Evolutionary conservation across 1,140 invertebrate genomes (phyloP), one percentile per base, ranked within the genome.

Genomic region (Drosophila lacteicornis): DNA sequence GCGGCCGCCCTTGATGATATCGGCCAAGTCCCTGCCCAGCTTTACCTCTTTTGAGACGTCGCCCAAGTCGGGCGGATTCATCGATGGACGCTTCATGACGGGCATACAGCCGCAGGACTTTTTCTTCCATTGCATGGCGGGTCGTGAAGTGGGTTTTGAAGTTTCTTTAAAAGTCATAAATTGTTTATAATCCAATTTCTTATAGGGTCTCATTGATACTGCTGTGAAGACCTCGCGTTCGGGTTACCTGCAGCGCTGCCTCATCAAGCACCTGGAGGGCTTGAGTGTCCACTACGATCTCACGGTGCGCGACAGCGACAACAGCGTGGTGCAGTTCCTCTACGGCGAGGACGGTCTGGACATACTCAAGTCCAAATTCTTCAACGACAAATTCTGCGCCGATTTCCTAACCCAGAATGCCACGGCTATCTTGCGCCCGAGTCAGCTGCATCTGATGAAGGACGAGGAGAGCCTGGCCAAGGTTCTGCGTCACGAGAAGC

Each of bases 61-160:
- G 0, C 98, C 99, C 0, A 94, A 97, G 91, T 97, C 99, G 30
- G 99, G 99, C 45, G 99, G 99, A 15, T 99, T 99, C 92, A 97
- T 99, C 42, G 97, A 97, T 82, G 97, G 98, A 4, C 94, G 99
- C 33, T 99, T 99, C 88, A 96, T 99, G 95, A 99, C 98, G 1
- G 99, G 99, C 59, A 98, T 99, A 74, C 95, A 97, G 87, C 98
- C 98, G 1, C 98, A 99, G 93, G 99, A 99, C 92, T 99, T 99
- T 91, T 99, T 99, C 93, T 99, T 99, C 93, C 99, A 99, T 95
- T 99, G 99, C 92, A 99, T 99, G 99, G 99, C 99, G 57, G 99
- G 99, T 71, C 95, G 99, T 93, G 99, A 99, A 95, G 96, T 96
- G 91, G 76, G 75, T 38, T 49, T 27, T 9, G 0, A 49, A 33